These are phyloP conservation scores for Macrotis lagotis DNA, from an alignment of 2,113 vertebrate genomes.

Conservation along the genomic window DNA sequence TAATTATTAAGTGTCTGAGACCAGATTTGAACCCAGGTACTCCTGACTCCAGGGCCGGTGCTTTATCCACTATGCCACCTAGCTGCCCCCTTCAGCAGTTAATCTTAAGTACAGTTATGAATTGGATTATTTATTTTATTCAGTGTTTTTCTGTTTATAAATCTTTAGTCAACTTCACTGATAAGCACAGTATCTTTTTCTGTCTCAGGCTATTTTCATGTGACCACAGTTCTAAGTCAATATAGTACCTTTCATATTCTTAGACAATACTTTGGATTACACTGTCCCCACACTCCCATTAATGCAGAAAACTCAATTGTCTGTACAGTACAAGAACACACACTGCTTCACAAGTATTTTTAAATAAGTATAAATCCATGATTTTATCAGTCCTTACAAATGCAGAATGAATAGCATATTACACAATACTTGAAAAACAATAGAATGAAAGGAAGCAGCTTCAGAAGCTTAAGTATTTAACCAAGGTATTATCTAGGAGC, in stretches of 20 bases:
- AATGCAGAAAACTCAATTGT: not conserved
- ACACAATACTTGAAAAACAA: not conserved
- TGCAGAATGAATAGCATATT: not conserved
- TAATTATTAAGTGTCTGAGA: no score
- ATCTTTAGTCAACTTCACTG: constrained; percentile 9
- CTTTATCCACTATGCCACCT: no score
- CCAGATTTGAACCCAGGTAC: no score
- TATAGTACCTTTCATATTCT: not conserved
- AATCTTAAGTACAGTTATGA: not conserved
- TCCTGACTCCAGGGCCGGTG: no score
- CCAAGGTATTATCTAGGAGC: not conserved
- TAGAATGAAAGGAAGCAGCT: not conserved
- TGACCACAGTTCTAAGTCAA: not conserved
- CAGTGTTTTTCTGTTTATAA: constrained; percentile 3
- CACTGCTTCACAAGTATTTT: not conserved
- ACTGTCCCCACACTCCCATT: not conserved
- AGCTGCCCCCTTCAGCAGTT: not conserved
- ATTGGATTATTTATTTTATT: constrained; percentile 33
- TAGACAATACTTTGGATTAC: not conserved
- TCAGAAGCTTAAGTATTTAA: not conserved
- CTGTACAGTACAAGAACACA: not conserved
- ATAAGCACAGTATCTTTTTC: constrained; percentile 40
- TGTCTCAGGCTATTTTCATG: constrained; percentile 2
- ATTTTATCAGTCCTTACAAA: constrained; percentile 5
- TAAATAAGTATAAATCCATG: not conserved